Evolutionary conservation across 2,797 vertebrate genomes (phyloP), one percentile per base, ranked within the genome.

Genomic region (Microcaecilia unicolor): DNA sequence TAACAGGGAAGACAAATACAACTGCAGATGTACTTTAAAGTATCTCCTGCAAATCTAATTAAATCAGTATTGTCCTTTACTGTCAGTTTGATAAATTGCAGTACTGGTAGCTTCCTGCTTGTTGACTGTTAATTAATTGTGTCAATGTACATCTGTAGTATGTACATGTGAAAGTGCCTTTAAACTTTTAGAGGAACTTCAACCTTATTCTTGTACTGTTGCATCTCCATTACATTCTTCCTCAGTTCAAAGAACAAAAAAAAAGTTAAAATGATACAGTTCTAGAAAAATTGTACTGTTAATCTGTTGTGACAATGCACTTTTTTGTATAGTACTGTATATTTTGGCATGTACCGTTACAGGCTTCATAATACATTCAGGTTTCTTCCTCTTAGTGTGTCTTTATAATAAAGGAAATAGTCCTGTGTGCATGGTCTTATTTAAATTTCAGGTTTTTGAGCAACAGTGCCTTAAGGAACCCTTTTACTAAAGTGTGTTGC

Each of bases 101-200:
- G 79, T 80, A 57, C 74, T 68, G 48, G 72, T 83, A 70, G 74
- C 70, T 78, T 72, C 71, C 67, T 77, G 66, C 78, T 77, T 81
- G 79, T 81, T 80, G 80, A 85, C 83, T 78, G 81, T 84, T 83
- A 80, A 62, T 72, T 80, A 64, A 71, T 82, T 70, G 83, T 88
- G 83, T 89, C 74, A 58, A 55, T 84, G 84, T 91, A 89, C 86
- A 90, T 92, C 81, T 76, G 83, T 89, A 83, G 85, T 84, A 88
- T 90, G 91, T 90, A 92, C 86, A 89, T 72, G 87, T 93, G 88
- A 87, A 99, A 97, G 96, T 98, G 94, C 96, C 93, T 99, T 97
- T 91, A 83, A 83, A 81, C 80, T 84, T 86, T 87, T 90, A 87
- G 86, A 87, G 81, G 81, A 90, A 80, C 81, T 83, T 80, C 72